Evolutionary conservation across 2,797 vertebrate genomes (phyloP).

Genomic region (Pogonophryne albipinna): DNA sequence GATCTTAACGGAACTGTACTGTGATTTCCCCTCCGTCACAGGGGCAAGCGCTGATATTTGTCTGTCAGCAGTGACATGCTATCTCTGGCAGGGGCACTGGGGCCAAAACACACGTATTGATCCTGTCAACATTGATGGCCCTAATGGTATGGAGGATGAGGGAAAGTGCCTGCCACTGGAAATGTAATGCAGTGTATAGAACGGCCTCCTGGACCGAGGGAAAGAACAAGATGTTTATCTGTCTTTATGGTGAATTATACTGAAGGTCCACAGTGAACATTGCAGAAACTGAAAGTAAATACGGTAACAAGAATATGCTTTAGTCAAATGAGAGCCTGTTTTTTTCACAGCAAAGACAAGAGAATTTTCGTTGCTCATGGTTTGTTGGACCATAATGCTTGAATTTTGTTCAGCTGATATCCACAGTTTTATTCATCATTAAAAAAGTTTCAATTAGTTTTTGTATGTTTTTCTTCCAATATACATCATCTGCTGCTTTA

Average conservation of each 20-base stretch:
- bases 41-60: slow-evolving; percentile 95
- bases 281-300: slow-evolving; percentile 44
- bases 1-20: slow-evolving; percentile 92
- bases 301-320: slow-evolving; percentile 43
- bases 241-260: slow-evolving; percentile 58
- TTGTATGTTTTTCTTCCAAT: not conserved
- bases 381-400: not conserved
- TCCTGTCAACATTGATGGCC: slow-evolving; percentile 98
- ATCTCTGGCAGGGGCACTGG: slow-evolving; percentile 94
- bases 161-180: slow-evolving; percentile 75
- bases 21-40: slow-evolving; percentile 86
- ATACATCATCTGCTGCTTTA: not conserved
- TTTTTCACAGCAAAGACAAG: not conserved
- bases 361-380: not conserved
- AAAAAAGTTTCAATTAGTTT: not conserved
- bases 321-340: slow-evolving; percentile 13
- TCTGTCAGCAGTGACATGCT: slow-evolving; percentile 99
- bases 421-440: not conserved
- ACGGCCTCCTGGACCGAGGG: slow-evolving; percentile 39
- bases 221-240: slow-evolving; percentile 60
- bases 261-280: slow-evolving; percentile 25
- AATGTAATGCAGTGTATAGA: slow-evolving; percentile 72
- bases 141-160: slow-evolving; percentile 94
- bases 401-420: not conserved
- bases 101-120: slow-evolving; percentile 99